These are phyloP conservation scores for Protobothrops mucrosquamatus DNA, from an alignment of 2,113 vertebrate genomes.

Conservation along the genomic window DNA sequence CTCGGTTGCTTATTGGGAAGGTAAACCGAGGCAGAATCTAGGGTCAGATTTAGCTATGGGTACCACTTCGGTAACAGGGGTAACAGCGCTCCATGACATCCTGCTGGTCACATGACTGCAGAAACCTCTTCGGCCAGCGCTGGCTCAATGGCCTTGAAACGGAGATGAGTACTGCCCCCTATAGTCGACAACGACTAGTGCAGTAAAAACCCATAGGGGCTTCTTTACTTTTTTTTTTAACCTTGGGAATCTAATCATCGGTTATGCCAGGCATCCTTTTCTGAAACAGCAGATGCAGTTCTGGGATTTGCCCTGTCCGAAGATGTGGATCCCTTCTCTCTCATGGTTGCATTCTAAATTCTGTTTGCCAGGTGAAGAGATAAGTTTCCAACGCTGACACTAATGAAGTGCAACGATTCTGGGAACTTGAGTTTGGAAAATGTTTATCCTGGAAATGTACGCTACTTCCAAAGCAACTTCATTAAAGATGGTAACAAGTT, in stretches of 20 bases:
- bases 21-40: no score
- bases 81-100: background rate
- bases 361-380: constrained; percentile 95
- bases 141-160: background rate
- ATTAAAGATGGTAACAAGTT: constrained; percentile 83
- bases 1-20: no score
- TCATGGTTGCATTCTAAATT: constrained; percentile 99
- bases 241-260: constrained; percentile 95
- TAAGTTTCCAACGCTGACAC: constrained; percentile 71
- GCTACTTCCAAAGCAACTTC: constrained; percentile 86
- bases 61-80: background rate
- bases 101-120: background rate
- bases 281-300: constrained; percentile 99
- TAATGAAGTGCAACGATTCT: constrained; percentile 82
- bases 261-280: constrained; percentile 98
- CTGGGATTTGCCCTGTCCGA: constrained; percentile 98
- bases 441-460: constrained; percentile 87
- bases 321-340: constrained; percentile 99
- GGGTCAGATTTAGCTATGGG: background rate
- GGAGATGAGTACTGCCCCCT: background rate
- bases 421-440: constrained; percentile 87
- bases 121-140: background rate
- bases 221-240: background rate
- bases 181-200: background rate
- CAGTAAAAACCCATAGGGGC: background rate